Evolutionary conservation across 1,140 invertebrate genomes (phyloP).

Genomic region (Drosophila tristis): DNA sequence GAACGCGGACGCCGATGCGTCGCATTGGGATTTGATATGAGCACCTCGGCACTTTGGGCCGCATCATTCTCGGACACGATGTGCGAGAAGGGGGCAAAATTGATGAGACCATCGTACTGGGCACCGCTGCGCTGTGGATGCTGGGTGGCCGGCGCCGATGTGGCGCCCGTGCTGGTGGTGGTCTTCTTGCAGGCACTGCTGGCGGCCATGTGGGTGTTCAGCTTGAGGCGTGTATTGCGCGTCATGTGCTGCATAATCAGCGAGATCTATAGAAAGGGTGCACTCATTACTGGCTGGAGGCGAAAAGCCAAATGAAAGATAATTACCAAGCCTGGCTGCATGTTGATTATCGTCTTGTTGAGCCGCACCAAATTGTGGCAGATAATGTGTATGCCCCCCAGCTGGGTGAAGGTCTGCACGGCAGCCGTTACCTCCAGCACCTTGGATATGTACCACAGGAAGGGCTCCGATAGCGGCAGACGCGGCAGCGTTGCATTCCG

Average conservation of each 20-base stretch:
- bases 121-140: conserved; percentile 53
- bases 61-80: conserved; percentile 93
- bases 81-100: conserved; percentile 94
- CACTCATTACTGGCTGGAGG: not conserved
- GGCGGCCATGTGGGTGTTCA: conserved; percentile 51
- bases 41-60: conserved; percentile 93
- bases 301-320: not conserved
- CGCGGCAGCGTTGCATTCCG: conserved; percentile 77
- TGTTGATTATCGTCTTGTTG: conserved; percentile 85
- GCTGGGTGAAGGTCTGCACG: conserved; percentile 88
- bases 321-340: conserved; percentile 83
- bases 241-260: conserved; percentile 89
- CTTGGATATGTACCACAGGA: conserved; percentile 90
- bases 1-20: conserved; percentile 92
- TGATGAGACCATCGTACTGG: conserved; percentile 89
- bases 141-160: conserved; percentile 44
- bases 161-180: conserved; percentile 39
- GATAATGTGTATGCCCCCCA: conserved; percentile 87
- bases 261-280: conserved; percentile 77
- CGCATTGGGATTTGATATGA: conserved; percentile 90
- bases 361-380: conserved; percentile 87
- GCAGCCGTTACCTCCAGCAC: conserved; percentile 89
- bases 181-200: conserved; percentile 62
- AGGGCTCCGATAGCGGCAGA: conserved; percentile 89
- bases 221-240: conserved; percentile 81